These are phyloP conservation scores for Lagocephalus sceleratus DNA, from an alignment of 2,797 vertebrate genomes.

Conservation along the genomic window DNA sequence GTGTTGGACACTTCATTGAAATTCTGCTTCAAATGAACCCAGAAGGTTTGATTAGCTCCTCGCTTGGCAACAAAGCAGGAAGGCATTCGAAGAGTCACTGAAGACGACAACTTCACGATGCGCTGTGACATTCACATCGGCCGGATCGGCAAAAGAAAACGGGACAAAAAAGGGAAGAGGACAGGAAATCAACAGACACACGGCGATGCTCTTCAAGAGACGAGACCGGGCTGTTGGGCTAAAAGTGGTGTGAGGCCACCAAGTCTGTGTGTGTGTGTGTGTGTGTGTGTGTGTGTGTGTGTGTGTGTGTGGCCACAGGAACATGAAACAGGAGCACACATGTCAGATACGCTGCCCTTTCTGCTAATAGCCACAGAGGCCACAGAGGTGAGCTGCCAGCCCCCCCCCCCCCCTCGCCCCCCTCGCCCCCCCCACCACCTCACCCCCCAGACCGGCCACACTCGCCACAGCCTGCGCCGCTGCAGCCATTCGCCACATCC, in stretches of 20 bases:
- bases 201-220: slow-evolving; percentile 22
- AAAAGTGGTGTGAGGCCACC: slow-evolving; percentile 31
- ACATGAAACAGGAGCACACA: slow-evolving; percentile 65
- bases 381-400: slow-evolving; percentile 75
- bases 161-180: not conserved
- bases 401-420: slow-evolving; percentile 29
- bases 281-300: slow-evolving; percentile 6
- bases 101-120: slow-evolving; percentile 19
- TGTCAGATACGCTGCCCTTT: slow-evolving; percentile 80
- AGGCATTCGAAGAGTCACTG: slow-evolving; percentile 3
- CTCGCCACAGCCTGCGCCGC: too few species aligned
- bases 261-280: slow-evolving; percentile 20
- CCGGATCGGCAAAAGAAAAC: slow-evolving; percentile 1
- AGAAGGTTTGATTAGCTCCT: not conserved
- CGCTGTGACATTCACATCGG: slow-evolving; percentile 28
- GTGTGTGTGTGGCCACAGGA: slow-evolving; percentile 32
- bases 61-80: not conserved
- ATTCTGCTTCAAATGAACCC: not conserved
- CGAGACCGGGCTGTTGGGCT: slow-evolving; percentile 51
- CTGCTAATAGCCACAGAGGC: slow-evolving; percentile 73
- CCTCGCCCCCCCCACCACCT: slow-evolving; percentile 26
- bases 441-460: slow-evolving; percentile 12
- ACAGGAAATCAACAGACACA: slow-evolving; percentile 14
- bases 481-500: slow-evolving; percentile 29
- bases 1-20: not conserved